Percentiles rank a stretch among this genome's conserved stretches.
These are phyloP conservation scores for Pherbina coryleti DNA, from an alignment of 2,888 invertebrate species.

Conservation along the genomic window DNA sequence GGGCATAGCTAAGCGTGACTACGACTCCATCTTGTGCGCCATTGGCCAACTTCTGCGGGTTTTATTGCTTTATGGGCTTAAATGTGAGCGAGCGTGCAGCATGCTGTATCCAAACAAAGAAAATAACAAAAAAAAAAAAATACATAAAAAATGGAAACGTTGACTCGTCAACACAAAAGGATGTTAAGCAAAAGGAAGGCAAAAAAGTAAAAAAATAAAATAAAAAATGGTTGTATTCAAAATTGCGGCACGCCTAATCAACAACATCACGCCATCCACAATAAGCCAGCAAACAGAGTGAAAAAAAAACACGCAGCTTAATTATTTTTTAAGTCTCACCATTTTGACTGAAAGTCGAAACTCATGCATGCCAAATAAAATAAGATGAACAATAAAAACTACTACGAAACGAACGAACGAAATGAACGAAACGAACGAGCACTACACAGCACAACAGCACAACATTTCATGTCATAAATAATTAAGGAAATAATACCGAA, in stretches of 20 bases:
- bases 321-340: conserved; percentile 46
- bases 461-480: conserved; percentile 13
- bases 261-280: conserved; percentile 35
- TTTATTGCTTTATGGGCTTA: conserved; percentile 38
- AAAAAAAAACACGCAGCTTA: conserved; percentile 9
- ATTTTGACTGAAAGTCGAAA: conserved; percentile 50
- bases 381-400: not conserved
- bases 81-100: conserved; percentile 21
- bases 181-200: not conserved
- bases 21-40: conserved; percentile 33
- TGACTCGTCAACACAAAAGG: not conserved
- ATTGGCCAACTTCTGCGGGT: conserved; percentile 34
- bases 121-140: not conserved
- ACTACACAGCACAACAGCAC: not conserved
- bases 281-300: too few species aligned
- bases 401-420: not conserved
- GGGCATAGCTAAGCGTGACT: conserved; percentile 21
- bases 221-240: conserved; percentile 4
- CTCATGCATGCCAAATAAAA: conserved; percentile 7
- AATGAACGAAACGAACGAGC: not conserved
- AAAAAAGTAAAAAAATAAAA: not conserved
- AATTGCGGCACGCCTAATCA: conserved; percentile 28
- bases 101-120: conserved; percentile 8
- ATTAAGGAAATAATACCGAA: conserved; percentile 21
- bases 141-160: not conserved